A percentile compares a stretch with the other conserved stretches of the same genome.
Evolutionary conservation across 1,140 invertebrate genomes (phyloP).

Genomic region (Drosophila arawakana): DNA sequence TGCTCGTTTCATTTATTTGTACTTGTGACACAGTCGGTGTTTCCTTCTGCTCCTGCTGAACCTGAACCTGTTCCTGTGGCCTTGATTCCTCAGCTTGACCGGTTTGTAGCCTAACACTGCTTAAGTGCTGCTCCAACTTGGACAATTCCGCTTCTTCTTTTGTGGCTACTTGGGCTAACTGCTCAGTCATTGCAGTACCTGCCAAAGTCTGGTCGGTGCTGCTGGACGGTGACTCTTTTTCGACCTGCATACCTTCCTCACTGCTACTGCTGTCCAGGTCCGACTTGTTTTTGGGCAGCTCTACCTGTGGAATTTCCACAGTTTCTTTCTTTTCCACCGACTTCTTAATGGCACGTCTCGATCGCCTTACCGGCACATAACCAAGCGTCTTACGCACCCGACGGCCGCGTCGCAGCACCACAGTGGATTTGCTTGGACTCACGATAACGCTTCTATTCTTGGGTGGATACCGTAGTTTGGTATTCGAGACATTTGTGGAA

Average conservation of each 20-base stretch:
- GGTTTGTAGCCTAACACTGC: neutral
- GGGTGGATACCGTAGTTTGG: conserved; percentile 40
- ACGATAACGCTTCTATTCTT: neutral
- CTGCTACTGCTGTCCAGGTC: neutral
- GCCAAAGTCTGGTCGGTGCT: neutral
- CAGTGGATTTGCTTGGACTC: neutral
- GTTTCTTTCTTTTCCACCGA: neutral
- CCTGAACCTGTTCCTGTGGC: too few relatives aligned
- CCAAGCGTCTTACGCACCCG: conserved; percentile 16
- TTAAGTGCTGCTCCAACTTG: neutral
- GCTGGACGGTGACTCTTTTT: neutral
- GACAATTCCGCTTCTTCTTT: neutral
- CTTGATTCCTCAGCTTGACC: neutral
- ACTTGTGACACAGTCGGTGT: neutral
- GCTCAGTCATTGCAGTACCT: neutral
- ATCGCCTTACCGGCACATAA: conserved; percentile 35
- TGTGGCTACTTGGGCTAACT: neutral
- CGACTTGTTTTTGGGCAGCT: neutral
- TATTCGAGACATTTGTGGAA: neutral
- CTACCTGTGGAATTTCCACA: neutral
- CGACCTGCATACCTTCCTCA: neutral
- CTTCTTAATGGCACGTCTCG: conserved; percentile 7
- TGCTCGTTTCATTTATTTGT: neutral
- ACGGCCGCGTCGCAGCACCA: conserved; percentile 28
- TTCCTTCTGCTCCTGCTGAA: neutral